Base-by-base conservation (phyloP, 2,797 vertebrate species). In the Jordanella pulchra region DNA sequence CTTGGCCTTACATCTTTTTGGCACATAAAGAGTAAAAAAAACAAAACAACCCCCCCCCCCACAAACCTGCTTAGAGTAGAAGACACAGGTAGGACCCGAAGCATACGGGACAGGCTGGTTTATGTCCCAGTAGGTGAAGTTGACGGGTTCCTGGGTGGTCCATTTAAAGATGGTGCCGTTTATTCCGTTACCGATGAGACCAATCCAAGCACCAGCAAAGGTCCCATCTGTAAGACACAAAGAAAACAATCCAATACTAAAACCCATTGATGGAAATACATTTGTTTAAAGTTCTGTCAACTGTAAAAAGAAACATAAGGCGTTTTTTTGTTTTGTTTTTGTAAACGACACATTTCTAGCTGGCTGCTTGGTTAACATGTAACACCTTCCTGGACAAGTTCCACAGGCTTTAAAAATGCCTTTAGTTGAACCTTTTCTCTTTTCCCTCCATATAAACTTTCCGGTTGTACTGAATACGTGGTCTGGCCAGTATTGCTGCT, bases 101-200 rank as follows among this genome's bases (percentile, higher is more conserved):
- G 85, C 64, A 87, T 78, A 86, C 72, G 89, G 87, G 76, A 85
- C 4, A 0, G 98, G 98, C 63, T 99, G 94, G 85, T 94, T 91
- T 66, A 87, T 87, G 84, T 90, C 93, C 97, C 98, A 99, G 30
- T 95, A 96, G 0, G 97, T 98, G 79, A 97, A 97, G 58, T 88
- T 92, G 54, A 97, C 92, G 4, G 93, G 81, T 0, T 90, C 86
- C 9, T 23, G 13, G 89, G 97, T 94, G 1, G 91, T 91, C 98
- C 97, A 99, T 51, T 89, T 92, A 83, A 97, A 97, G 73, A 95
- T 69, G 1, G 95, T 82, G 15, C 92, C 85, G 27, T 73, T 83
- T 0, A 2, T 0, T 1, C 89, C 86, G 0, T 75, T 47, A 61
- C 95, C 96, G 3, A 69, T 87, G 56, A 99, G 94, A 70, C 98